Conservation (phyloP, 2,888 invertebrate genomes). For the Nemotelus nigrinus region DNA sequence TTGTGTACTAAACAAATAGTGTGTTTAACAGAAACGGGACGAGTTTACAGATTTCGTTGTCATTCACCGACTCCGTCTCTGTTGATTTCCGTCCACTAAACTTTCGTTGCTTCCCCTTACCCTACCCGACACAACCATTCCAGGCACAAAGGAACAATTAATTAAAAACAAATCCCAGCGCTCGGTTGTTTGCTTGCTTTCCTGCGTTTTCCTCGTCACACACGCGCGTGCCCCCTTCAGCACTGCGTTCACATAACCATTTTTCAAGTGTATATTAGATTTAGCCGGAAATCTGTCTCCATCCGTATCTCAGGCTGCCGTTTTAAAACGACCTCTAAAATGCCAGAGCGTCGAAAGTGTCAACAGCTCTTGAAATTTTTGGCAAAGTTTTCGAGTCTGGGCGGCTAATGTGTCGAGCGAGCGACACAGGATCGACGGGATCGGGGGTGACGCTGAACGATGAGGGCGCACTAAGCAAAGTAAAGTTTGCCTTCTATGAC, state of each 20-base stretch:
- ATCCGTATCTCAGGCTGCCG: no score
- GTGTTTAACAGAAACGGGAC: neutral
- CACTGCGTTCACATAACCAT: neutral
- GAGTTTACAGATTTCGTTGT: neutral
- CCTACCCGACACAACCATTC: neutral
- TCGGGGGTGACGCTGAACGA: neutral
- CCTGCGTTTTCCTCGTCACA: no score
- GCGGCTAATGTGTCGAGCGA: neutral
- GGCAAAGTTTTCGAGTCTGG: neutral
- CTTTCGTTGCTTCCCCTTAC: neutral
- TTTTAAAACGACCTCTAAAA: constrained; percentile 20
- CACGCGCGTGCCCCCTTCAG: neutral
- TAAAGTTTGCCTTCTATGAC: constrained; percentile 30
- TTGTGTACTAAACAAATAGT: constrained; percentile 2
- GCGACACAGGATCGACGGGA: neutral
- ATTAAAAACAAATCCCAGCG: constrained; percentile 35
- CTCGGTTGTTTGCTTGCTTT: constrained; percentile 16
- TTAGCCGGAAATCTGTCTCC: constrained; percentile 8
- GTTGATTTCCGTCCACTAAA: neutral
- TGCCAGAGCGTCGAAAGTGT: constrained; percentile 13
- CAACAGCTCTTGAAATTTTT: constrained; percentile 13
- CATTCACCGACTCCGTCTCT: no score
- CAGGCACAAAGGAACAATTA: constrained; percentile 27
- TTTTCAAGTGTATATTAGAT: constrained; percentile 8
- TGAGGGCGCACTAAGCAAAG: constrained; percentile 6